Conservation (phyloP, 2,113 vertebrate species). For the Macrotus californicus region DNA sequence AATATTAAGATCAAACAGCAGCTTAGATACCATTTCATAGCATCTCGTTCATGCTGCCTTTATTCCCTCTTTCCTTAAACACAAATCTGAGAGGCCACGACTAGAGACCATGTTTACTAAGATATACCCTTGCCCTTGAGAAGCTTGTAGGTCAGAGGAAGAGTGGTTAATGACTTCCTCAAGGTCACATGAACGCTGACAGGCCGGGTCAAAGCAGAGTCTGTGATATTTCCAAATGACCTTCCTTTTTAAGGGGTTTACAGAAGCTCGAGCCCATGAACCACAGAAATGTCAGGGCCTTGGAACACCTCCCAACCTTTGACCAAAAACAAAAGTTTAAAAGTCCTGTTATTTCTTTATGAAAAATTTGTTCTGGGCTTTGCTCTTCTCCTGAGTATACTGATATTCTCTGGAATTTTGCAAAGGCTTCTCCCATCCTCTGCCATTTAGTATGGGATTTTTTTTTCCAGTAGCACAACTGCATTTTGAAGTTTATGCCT, state of each 20-base stretch:
- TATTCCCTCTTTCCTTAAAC: not conserved
- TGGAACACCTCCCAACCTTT: not conserved
- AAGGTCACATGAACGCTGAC: not conserved
- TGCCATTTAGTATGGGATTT: not conserved
- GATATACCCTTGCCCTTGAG: not conserved
- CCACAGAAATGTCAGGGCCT: not conserved
- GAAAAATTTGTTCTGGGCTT: not conserved
- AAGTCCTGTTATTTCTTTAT: not conserved
- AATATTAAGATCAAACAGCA: not conserved
- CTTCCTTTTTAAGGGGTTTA: not conserved
- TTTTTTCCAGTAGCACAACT: not conserved
- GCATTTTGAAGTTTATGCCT: constrained; percentile 12
- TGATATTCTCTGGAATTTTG: not conserved
- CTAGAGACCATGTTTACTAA: not conserved
- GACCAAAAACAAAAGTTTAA: not conserved
- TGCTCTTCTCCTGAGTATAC: not conserved
- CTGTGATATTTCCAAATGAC: not conserved
- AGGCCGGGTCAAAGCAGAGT: not conserved
- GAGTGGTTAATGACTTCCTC: not conserved
- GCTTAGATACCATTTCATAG: not conserved
- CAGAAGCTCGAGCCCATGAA: not conserved
- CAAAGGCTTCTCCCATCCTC: not conserved
- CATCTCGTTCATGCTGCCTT: not conserved
- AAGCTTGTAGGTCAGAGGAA: not conserved
- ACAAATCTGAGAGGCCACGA: not conserved